These are phyloP conservation scores for Erebia aethiops DNA, from an alignment of 2,888 invertebrate species.

Conservation along the genomic window DNA sequence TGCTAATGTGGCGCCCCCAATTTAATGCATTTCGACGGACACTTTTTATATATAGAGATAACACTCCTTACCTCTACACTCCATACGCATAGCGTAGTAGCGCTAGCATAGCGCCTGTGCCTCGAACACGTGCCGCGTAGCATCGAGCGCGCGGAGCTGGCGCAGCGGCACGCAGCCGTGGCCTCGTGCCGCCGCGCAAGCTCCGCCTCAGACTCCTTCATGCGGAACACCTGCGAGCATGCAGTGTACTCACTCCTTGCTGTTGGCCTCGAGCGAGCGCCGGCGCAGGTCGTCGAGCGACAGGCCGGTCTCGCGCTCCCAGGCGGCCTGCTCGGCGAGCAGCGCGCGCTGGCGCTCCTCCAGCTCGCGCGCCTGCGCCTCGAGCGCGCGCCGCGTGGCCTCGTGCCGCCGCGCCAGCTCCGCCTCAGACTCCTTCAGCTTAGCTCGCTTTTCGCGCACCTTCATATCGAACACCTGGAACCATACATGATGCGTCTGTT, in stretches of 20 bases:
- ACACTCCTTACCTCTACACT: too few relatives aligned
- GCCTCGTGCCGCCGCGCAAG: neutral
- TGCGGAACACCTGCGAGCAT: neutral
- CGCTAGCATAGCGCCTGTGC: too few relatives aligned
- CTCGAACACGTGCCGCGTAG: too few relatives aligned
- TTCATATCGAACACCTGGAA: constrained; percentile 96
- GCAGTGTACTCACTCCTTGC: constrained; percentile 88
- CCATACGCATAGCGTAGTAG: too few relatives aligned
- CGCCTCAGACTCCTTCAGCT: constrained; percentile 96
- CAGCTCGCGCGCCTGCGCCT: constrained; percentile 95
- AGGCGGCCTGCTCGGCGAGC: constrained; percentile 91
- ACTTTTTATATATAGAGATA: too few relatives aligned
- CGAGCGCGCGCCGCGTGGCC: constrained; percentile 87
- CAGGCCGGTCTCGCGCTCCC: constrained; percentile 95
- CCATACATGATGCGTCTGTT: neutral
- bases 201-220: neutral
- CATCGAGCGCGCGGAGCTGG: neutral
- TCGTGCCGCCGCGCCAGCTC: constrained; percentile 97
- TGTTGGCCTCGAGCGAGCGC: constrained; percentile 93
- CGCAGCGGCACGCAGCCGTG: too few relatives aligned
- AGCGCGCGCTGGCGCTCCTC: constrained; percentile 94
- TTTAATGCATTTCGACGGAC: too few relatives aligned
- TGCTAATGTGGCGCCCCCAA: too few relatives aligned
- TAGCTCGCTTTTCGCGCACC: constrained; percentile 97
- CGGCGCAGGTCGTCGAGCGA: constrained; percentile 94